phyloP scores from a whole-genome alignment of 2,888 invertebrate species.

The Drosophila tanythrix region DNA sequence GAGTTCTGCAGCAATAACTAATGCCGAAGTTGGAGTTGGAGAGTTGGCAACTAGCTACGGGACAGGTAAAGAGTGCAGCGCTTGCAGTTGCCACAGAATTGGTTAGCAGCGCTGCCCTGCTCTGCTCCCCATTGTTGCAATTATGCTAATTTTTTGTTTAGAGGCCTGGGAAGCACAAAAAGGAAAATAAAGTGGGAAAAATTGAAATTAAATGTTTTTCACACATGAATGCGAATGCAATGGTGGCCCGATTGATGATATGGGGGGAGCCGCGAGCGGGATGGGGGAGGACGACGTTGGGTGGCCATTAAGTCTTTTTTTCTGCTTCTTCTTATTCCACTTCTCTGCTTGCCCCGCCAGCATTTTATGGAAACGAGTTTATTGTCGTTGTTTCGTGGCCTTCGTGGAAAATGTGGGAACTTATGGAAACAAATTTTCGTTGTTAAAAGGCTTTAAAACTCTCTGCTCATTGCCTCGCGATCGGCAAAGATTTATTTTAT shows the following conservation, averaged over 20 bases:
- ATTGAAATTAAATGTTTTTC: conserved; percentile 75
- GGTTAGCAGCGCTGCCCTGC: conserved; percentile 34
- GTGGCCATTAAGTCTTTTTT: conserved; percentile 50
- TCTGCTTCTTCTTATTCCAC: conserved; percentile 15
- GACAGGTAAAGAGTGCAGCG: conserved; percentile 49
- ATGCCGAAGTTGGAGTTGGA: conserved; percentile 6
- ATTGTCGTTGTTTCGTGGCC: conserved; percentile 35
- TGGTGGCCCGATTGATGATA: conserved; percentile 15
- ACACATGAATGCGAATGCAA: conserved; percentile 78
- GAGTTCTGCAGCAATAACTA: neutral
- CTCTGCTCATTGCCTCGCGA: conserved; percentile 16
- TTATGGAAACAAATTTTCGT: conserved; percentile 74
- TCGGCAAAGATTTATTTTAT: conserved; percentile 30
- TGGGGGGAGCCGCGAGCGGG: neutral
- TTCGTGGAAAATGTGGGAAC: conserved; percentile 76
- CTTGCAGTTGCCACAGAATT: conserved; percentile 1
- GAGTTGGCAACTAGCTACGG: conserved; percentile 11
- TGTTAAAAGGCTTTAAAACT: conserved; percentile 56
- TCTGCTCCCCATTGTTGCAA: conserved; percentile 52
- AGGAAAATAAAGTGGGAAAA: conserved; percentile 45
- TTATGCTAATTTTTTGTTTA: conserved; percentile 54
- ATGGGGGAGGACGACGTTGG: conserved; percentile 13
- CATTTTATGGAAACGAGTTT: conserved; percentile 69
- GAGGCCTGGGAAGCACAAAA: conserved; percentile 44
- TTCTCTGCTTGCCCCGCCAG: conserved; percentile 18